Evolutionary conservation across 2,888 invertebrate genomes (phyloP).

Genomic region (Lasioglossum leucozonium): DNA sequence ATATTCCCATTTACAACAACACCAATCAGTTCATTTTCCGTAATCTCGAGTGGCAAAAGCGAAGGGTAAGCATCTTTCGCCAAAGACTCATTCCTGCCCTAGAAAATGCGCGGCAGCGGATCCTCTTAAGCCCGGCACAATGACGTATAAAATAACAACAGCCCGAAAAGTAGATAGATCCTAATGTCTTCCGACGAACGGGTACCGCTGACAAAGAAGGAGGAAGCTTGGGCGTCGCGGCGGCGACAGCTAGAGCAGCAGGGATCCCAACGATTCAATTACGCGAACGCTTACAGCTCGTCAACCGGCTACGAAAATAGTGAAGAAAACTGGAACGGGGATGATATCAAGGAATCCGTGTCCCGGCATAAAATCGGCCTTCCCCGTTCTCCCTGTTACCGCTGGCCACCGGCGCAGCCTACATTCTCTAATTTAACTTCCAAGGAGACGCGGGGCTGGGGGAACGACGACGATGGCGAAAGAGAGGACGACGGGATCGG

Average conservation of each 20-base stretch:
- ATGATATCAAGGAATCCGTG: conserved; percentile 53
- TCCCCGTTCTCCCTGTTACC: not conserved
- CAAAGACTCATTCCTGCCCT: not conserved
- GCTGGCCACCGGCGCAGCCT: conserved; percentile 5
- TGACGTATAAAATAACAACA: not conserved
- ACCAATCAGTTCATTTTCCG: not conserved
- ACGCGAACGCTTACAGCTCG: conserved; percentile 43
- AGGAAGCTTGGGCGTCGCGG: not conserved
- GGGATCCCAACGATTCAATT: conserved; percentile 49
- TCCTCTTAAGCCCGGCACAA: not conserved
- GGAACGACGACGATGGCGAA: not conserved
- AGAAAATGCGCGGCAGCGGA: not conserved
- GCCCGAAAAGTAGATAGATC: not conserved
- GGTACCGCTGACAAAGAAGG: not conserved
- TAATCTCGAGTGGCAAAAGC: not conserved
- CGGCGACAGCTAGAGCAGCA: not conserved
- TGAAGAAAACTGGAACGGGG: conserved; percentile 43
- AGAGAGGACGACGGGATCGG: conserved; percentile 1
- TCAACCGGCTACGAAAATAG: conserved; percentile 37
- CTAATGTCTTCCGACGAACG: not conserved
- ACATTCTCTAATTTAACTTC: conserved; percentile 62
- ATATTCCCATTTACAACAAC: not conserved
- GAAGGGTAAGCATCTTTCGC: not conserved
- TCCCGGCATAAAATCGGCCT: conserved; percentile 51
- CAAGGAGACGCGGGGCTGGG: not conserved